These are phyloP conservation scores for Callosobruchus maculatus DNA, from an alignment of 2,888 invertebrate genomes.

Conservation along the genomic window DNA sequence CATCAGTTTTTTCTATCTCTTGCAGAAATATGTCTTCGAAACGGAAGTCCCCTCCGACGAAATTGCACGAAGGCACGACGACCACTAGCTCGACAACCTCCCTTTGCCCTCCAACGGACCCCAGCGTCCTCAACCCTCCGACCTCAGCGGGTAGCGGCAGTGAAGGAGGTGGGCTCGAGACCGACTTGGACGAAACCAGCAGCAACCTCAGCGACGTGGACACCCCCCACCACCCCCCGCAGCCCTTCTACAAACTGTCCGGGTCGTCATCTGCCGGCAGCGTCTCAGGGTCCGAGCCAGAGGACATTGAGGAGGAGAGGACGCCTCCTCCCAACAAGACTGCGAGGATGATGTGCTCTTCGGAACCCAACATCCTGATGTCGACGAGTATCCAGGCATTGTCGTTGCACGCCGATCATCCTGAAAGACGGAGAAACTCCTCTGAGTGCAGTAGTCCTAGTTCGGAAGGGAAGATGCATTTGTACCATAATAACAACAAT, in stretches of 20 bases:
- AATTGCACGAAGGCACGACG: slow-evolving; percentile 71
- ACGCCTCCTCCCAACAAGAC: slow-evolving; percentile 47
- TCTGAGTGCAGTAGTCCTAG: slow-evolving; percentile 74
- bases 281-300: slow-evolving; percentile 48
- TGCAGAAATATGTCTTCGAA: slow-evolving; percentile 94
- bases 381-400: slow-evolving; percentile 42
- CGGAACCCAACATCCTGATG: slow-evolving; percentile 35
- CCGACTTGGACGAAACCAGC: slow-evolving; percentile 55
- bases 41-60: slow-evolving; percentile 93
- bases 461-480: slow-evolving; percentile 60
- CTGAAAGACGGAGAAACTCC: slow-evolving; percentile 51
- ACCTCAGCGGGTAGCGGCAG: slow-evolving; percentile 51
- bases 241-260: slow-evolving; percentile 44
- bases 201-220: slow-evolving; percentile 57
- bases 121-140: slow-evolving; percentile 5
- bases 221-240: slow-evolving; percentile 39
- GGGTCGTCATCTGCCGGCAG: slow-evolving; percentile 47
- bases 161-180: slow-evolving; percentile 54
- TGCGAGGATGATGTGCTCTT: slow-evolving; percentile 41
- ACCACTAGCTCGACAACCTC: slow-evolving; percentile 26
- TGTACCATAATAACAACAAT: slow-evolving; percentile 57
- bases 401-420: slow-evolving; percentile 58
- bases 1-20: slow-evolving; percentile 43
- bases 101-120: slow-evolving; percentile 48
- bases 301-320: slow-evolving; percentile 47